These are phyloP conservation scores for Cephus spinipes DNA, from an alignment of 2,888 invertebrate species.

Conservation along the genomic window DNA sequence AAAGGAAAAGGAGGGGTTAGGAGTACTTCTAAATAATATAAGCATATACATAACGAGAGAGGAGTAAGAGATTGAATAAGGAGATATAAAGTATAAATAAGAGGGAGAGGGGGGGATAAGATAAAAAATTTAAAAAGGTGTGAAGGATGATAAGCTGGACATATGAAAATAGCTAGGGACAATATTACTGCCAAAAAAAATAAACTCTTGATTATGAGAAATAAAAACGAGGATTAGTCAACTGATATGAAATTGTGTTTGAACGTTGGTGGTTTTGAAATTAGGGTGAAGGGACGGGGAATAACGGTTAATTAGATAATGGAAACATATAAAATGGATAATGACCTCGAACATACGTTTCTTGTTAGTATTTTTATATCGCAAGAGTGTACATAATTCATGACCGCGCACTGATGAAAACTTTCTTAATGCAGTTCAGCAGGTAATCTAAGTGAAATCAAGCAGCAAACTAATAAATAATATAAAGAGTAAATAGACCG, in stretches of 20 bases:
- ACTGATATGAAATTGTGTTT: slow-evolving; percentile 35
- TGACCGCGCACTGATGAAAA: slow-evolving; percentile 24
- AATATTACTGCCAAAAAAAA: slow-evolving; percentile 66
- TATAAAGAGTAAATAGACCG: too few species aligned
- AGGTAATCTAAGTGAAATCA: too few species aligned
- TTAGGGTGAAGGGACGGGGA: slow-evolving; percentile 5
- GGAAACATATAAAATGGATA: slow-evolving; percentile 38
- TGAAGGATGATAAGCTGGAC: slow-evolving; percentile 36
- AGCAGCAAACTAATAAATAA: too few species aligned
- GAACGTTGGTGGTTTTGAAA: too few species aligned
- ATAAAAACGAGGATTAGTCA: slow-evolving; percentile 42
- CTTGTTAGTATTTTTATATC: slow-evolving; percentile 64
- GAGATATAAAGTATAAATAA: slow-evolving; percentile 9
- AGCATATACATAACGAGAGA: too few species aligned
- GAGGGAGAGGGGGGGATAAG: slow-evolving; percentile 10
- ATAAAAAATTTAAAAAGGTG: not conserved
- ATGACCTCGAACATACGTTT: slow-evolving; percentile 47
- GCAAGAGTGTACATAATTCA: slow-evolving; percentile 51
- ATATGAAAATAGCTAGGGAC: slow-evolving; percentile 59
- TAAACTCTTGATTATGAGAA: slow-evolving; percentile 48
- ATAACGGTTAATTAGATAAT: slow-evolving; percentile 30
- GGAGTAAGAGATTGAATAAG: slow-evolving; percentile 14
- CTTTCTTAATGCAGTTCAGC: slow-evolving; percentile 31
- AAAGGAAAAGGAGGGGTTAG: not conserved
- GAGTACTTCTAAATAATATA: too few species aligned